Conservation (phyloP, 2,888 invertebrate genomes). For the Tachina lurida region DNA sequence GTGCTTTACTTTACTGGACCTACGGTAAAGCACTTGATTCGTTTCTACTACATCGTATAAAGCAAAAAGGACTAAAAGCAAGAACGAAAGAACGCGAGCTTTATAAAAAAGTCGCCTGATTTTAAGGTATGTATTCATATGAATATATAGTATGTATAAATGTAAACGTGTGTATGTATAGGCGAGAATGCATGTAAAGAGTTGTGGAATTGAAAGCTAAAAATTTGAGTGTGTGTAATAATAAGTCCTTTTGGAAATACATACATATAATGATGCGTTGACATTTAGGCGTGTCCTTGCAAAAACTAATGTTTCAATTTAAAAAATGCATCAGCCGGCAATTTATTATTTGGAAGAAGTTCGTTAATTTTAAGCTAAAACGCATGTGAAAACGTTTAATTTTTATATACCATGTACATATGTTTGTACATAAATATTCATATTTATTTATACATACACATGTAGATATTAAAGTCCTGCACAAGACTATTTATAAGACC, state of each 20-base stretch:
- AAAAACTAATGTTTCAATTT: neutral
- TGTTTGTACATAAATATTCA: too few relatives aligned
- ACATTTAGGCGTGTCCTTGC: slow-evolving; percentile 65
- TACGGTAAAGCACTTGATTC: slow-evolving; percentile 62
- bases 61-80: slow-evolving; percentile 24
- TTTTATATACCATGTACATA: too few relatives aligned
- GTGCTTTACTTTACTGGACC: slow-evolving; percentile 68
- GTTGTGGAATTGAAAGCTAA: neutral
- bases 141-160: neutral
- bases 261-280: slow-evolving; percentile 28
- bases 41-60: slow-evolving; percentile 11
- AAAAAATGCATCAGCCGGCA: too few relatives aligned
- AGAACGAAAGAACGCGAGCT: slow-evolving; percentile 38
- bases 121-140: slow-evolving; percentile 78
- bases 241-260: slow-evolving; percentile 35
- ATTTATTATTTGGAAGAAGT: too few relatives aligned
- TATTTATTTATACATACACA: too few relatives aligned
- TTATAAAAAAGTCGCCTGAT: slow-evolving; percentile 79
- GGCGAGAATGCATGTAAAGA: neutral
- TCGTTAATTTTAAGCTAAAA: too few relatives aligned
- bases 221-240: slow-evolving; percentile 4
- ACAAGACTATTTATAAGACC: too few relatives aligned
- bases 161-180: neutral
- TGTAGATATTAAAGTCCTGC: too few relatives aligned
- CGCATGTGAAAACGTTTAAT: too few relatives aligned